Percentiles rank a stretch among this genome's conserved stretches.
Evolutionary conservation across 2,888 invertebrate species (phyloP).

Genomic region (Mythimna pallens): DNA sequence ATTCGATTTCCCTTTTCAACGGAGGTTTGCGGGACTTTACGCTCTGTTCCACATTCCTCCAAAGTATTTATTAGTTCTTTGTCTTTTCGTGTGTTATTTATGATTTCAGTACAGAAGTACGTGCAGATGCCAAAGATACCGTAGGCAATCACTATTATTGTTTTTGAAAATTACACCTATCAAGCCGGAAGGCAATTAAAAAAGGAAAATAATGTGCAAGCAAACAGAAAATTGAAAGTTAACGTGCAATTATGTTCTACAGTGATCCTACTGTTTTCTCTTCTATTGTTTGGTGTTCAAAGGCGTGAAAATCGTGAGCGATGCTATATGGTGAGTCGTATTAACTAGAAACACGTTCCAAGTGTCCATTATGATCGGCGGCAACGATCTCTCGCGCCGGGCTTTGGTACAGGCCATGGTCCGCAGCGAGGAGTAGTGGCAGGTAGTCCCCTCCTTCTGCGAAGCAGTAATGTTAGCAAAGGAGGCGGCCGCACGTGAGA

Average conservation of each 20-base stretch:
- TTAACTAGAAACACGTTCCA: slow-evolving; percentile 16
- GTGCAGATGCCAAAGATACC: not conserved
- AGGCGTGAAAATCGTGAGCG: slow-evolving; percentile 80
- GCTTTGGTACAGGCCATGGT: too few relatives aligned
- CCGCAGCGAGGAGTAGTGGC: too few relatives aligned
- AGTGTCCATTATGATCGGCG: not conserved
- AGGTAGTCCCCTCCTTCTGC: too few relatives aligned
- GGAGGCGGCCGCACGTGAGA: too few relatives aligned
- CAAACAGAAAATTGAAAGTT: slow-evolving; percentile 80
- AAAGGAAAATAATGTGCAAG: slow-evolving; percentile 52
- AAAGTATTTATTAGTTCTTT: not conserved
- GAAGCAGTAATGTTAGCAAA: too few relatives aligned
- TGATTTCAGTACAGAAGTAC: too few relatives aligned
- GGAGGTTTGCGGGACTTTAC: too few relatives aligned
- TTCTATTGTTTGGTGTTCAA: slow-evolving; percentile 85
- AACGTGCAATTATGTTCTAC: slow-evolving; percentile 76
- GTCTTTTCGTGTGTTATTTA: not conserved
- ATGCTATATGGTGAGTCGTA: slow-evolving; percentile 53
- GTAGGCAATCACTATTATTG: not conserved
- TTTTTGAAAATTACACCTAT: slow-evolving; percentile 40
- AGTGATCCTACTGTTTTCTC: slow-evolving; percentile 83
- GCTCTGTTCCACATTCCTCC: too few relatives aligned
- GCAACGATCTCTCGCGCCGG: too few relatives aligned
- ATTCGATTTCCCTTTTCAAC: too few relatives aligned
- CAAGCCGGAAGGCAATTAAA: slow-evolving; percentile 59